Base-by-base conservation (phyloP, 2,113 vertebrate species). In the Mesembrinibis cayennensis region DNA sequence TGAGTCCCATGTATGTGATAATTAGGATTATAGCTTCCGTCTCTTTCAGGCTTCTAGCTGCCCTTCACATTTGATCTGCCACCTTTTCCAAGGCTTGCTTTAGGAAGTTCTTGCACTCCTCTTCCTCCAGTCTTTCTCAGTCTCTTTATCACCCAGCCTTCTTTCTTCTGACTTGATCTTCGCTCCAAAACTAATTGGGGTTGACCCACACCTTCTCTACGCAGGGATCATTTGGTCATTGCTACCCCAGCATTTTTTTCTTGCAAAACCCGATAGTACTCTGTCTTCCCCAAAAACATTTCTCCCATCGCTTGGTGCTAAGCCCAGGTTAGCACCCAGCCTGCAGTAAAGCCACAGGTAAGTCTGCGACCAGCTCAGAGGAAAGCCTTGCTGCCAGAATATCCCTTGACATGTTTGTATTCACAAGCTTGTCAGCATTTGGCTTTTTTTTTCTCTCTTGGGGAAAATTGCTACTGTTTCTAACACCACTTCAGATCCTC, bases 401-500 rank as follows among this genome's bases (percentile, higher is more conserved):
- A 66, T 34, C 67, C 70, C 66, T 55, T 50, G 70, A 7, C 27
- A 2, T 5, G 50, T 38, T 71, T 90, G 50, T 62, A 5, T 79
- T 92, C 86, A 38, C 78, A 66, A 92, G 52, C 83, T 81, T 84
- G 77, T 95, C 89, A 95, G 4, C 88, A n/a, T 91, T 89, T 40
- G 63, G 71, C 22, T 52, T 40, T 20, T 45, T 27, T 52, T 66
- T 87, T 20, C 22, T 7, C 52, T 83, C 67, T 14, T 70, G 77
- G 29, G 32, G 30, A 53, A 56, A 59, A 26, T 36, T 21, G 1
- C 79, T 82, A 22, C 87, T 81, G 63, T 26, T 83, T 15, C 67
- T 79, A 14, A n/a, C 82, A 55, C 38, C 29, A 1, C 18, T 65
- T 66, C 53, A 73, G 82, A 65, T 82, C 66, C 78, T 47, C 27